Percentiles rank a stretch among this genome's conserved stretches.
phyloP scores from a whole-genome alignment of 1,140 invertebrate species.

The Anoplophora glabripennis region DNA sequence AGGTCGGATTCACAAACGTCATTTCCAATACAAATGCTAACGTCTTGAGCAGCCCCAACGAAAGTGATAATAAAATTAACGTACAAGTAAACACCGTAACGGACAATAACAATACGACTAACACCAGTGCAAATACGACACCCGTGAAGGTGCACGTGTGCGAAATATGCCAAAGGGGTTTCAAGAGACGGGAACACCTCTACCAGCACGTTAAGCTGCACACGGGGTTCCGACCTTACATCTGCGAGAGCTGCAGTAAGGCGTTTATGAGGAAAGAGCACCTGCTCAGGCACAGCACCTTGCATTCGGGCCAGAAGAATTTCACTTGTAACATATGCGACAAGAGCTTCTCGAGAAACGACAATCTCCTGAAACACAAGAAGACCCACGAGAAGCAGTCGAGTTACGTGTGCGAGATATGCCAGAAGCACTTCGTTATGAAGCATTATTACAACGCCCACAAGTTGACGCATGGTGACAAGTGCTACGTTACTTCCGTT shows the following conservation, averaged over 20 bases:
- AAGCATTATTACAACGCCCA: slow-evolving; percentile 68
- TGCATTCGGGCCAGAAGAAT: slow-evolving; percentile 72
- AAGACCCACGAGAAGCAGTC: slow-evolving; percentile 64
- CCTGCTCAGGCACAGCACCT: slow-evolving; percentile 66
- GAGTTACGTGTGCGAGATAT: slow-evolving; percentile 68
- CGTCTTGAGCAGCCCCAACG: not conserved
- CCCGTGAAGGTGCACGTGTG: slow-evolving; percentile 45
- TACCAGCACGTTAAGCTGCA: slow-evolving; percentile 62
- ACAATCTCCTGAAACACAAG: slow-evolving; percentile 72
- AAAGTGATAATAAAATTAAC: slow-evolving; percentile 3
- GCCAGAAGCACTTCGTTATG: slow-evolving; percentile 70
- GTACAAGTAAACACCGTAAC: not conserved
- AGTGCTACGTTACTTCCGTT: slow-evolving; percentile 5
- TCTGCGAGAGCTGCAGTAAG: slow-evolving; percentile 64
- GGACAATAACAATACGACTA: slow-evolving; percentile 4
- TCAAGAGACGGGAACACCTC: slow-evolving; percentile 61
- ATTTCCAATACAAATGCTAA: slow-evolving; percentile 9
- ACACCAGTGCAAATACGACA: not conserved
- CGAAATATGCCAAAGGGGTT: slow-evolving; percentile 58
- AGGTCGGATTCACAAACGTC: slow-evolving; percentile 10
- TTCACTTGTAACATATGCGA: slow-evolving; percentile 74
- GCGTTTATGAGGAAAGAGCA: slow-evolving; percentile 71
- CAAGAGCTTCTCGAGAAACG: slow-evolving; percentile 73
- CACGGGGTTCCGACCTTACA: slow-evolving; percentile 67
- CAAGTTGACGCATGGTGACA: slow-evolving; percentile 37